Evolutionary conservation across 64 coral and sea anemone genomes (phyloP).

Genomic region (Porites lutea): DNA sequence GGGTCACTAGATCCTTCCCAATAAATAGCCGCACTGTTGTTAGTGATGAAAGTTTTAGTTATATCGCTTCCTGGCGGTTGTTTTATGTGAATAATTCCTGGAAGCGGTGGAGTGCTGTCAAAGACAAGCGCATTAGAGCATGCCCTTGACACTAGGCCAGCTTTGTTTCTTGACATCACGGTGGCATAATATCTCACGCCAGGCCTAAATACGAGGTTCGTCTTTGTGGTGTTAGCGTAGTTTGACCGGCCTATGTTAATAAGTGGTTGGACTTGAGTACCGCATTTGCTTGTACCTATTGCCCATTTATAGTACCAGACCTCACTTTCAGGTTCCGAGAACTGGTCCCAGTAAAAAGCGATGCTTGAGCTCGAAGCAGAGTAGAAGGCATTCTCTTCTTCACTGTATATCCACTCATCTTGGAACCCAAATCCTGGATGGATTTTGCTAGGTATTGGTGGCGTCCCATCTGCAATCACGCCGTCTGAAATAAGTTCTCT

Average conservation of each 20-base stretch:
- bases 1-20: constrained; percentile 41
- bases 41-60: not conserved
- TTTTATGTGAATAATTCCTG: constrained; percentile 34
- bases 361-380: constrained; percentile 3
- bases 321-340: constrained; percentile 69
- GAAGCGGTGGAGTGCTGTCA: constrained; percentile 50
- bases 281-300: constrained; percentile 67
- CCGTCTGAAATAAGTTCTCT: constrained; percentile 78
- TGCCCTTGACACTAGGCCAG: constrained; percentile 38
- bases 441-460: constrained; percentile 60
- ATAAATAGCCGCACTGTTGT: not conserved
- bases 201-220: constrained; percentile 18
- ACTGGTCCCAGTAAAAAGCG: constrained; percentile 48
- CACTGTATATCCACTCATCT: constrained; percentile 52
- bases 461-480: constrained; percentile 70
- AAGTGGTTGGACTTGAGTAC: constrained; percentile 81
- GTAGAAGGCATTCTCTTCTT: constrained; percentile 52
- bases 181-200: constrained; percentile 78
- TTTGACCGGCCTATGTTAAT: constrained; percentile 73
- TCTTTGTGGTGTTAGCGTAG: constrained; percentile 56
- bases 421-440: constrained; percentile 33
- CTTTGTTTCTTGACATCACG: constrained; percentile 68
- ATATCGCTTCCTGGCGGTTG: constrained; percentile 24
- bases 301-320: constrained; percentile 91
- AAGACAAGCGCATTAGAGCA: constrained; percentile 76